Evolutionary conservation across 92 coral and sea anemone genomes (phyloP), one percentile per base, ranked within the genome.

Genomic region (Anthopleura xanthogrammica): DNA sequence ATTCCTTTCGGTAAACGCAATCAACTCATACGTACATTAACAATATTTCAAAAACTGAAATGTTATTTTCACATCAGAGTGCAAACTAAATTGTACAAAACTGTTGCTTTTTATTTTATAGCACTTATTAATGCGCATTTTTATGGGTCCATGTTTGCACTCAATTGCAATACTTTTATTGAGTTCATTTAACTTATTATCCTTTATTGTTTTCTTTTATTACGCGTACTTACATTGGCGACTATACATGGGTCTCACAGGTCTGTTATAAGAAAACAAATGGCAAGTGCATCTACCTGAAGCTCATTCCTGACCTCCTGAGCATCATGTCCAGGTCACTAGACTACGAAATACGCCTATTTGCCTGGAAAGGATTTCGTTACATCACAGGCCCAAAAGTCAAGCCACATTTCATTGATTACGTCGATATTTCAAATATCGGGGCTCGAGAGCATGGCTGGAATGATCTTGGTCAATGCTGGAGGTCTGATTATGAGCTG

Each of bases 401-500:
- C 76, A 84, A 77, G 62, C 81, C 87, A 3, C 29, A 55, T 52
- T 84, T 84, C 39, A 29, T 20, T 6, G 7, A 52, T 3, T 83
- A 83, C 52, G 82, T 77, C 40, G 11, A 77, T 10, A 76, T 83
- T 41, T 22, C 79, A 16, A 83, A 83, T 57, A 41, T 41, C 23
- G 82, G 87, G 16, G 87, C 87, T 16, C 72, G 77, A 16, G 81
- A 83, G 39, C 82, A 83, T 40, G 64, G 76, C 10, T 83, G 82
- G 81, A 64, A 19, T 11, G 77, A 83, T 81, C 46, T 77, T 19
- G 87, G 87, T 2, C 81, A 83, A 64, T 17, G 46, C 17, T 83
- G 87, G 87, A 76, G 87, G 77, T 48, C 76, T 60, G 87, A 76
- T 17, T 83, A 83, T 76, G 87, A 83, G 87, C 29, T 83, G 65